Percentiles rank a stretch among this genome's conserved stretches.
Evolutionary conservation across 1,140 invertebrate genomes (phyloP).

Genomic region (Mercenaria mercenaria): DNA sequence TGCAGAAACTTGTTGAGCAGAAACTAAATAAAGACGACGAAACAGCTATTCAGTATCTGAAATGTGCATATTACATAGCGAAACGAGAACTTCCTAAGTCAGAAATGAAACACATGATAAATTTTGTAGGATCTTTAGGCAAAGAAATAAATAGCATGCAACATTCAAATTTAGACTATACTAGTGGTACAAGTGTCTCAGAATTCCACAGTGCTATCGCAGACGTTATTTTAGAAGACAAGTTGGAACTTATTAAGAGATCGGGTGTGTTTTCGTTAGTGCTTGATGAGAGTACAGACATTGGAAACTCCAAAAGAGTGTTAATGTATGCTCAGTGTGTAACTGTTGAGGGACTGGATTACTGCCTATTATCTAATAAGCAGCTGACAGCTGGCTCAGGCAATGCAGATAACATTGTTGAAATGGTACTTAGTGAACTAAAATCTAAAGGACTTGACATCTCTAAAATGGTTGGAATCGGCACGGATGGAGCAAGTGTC

Average conservation of each 20-base stretch:
- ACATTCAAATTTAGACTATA: neutral
- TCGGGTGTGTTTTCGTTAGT: slow-evolving; percentile 10
- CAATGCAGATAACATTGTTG: slow-evolving; percentile 8
- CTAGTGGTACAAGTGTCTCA: neutral
- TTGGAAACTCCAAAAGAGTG: neutral
- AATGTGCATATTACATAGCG: neutral
- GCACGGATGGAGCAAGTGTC: slow-evolving; percentile 36
- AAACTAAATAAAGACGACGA: neutral
- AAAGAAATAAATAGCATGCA: neutral
- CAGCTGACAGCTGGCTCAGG: slow-evolving; percentile 2
- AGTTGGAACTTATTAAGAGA: neutral
- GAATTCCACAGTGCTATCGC: slow-evolving; percentile 25
- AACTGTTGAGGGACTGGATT: neutral
- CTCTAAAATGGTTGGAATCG: slow-evolving; percentile 17
- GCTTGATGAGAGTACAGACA: slow-evolving; percentile 32
- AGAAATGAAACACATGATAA: neutral
- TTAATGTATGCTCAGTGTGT: slow-evolving; percentile 43
- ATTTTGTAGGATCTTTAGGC: neutral
- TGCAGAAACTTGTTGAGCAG: neutral
- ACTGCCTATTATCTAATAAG: slow-evolving; percentile 30
- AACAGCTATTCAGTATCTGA: neutral
- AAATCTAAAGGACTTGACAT: slow-evolving; percentile 7
- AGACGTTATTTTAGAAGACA: slow-evolving; percentile 36
- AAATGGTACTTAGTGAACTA: slow-evolving; percentile 17
- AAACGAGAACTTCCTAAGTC: neutral